Percentiles rank a stretch among this genome's conserved stretches.
phyloP scores from a whole-genome alignment of 2,888 invertebrate genomes.

The Eupithecia exiguata region DNA sequence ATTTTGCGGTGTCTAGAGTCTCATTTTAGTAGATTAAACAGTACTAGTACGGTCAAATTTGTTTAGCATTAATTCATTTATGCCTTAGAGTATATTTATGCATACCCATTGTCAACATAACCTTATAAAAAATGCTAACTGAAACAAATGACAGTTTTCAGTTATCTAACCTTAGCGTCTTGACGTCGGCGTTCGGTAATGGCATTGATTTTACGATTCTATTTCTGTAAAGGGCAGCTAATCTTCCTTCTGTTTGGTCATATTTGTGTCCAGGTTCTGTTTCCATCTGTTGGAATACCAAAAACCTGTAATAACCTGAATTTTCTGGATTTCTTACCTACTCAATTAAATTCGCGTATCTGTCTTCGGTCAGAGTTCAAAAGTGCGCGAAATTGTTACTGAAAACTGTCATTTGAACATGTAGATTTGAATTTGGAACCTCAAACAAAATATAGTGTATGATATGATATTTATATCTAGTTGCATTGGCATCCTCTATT shows the following conservation, averaged over 20 bases:
- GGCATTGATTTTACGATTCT: constrained; percentile 59
- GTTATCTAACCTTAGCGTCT: constrained; percentile 55
- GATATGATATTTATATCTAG: too few species aligned
- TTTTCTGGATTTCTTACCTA: neutral
- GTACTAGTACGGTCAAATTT: neutral
- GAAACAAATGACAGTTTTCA: constrained; percentile 40
- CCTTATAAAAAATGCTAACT: neutral
- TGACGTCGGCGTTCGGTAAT: constrained; percentile 45
- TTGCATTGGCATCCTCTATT: neutral
- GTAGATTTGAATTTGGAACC: neutral
- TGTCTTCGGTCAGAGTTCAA: neutral
- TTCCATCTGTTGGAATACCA: neutral
- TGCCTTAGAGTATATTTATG: too few species aligned
- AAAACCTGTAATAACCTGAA: neutral
- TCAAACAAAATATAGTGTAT: too few species aligned
- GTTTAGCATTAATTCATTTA: neutral
- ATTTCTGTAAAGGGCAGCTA: constrained; percentile 44
- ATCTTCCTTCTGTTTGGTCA: constrained; percentile 12
- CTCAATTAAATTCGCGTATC: neutral
- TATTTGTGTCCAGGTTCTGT: neutral
- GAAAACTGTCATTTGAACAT: too few species aligned
- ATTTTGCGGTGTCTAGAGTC: neutral
- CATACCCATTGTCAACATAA: neutral
- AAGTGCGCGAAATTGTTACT: neutral
- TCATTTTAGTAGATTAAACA: neutral